These are phyloP conservation scores for Stenurella melanura DNA, from an alignment of 2,888 invertebrate species.

Conservation along the genomic window DNA sequence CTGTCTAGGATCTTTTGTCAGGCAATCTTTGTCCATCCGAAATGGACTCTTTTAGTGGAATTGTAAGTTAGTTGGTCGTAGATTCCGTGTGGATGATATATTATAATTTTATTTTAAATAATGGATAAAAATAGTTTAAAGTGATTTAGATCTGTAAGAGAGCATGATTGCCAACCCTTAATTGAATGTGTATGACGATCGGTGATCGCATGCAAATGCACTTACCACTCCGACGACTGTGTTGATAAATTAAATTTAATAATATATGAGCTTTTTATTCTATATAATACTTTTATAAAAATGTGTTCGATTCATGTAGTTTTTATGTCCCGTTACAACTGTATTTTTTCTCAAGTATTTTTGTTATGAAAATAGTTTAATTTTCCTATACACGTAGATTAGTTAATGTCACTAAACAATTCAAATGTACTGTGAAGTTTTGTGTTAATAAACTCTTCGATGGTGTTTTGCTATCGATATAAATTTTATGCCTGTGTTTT, in stretches of 20 bases:
- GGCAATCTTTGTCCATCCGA: constrained; percentile 40
- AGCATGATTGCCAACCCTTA: constrained; percentile 56
- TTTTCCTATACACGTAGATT: constrained; percentile 69
- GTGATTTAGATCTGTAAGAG: constrained; percentile 68
- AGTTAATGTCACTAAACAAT: constrained; percentile 65
- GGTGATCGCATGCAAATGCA: constrained; percentile 48
- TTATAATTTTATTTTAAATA: constrained; percentile 53
- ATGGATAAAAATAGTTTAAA: constrained; percentile 58
- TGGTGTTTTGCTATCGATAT: constrained; percentile 65
- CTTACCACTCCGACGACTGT: constrained; percentile 56
- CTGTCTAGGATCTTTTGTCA: not conserved
- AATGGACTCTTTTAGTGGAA: constrained; percentile 53
- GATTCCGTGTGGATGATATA: constrained; percentile 56
- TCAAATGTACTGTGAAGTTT: constrained; percentile 63
- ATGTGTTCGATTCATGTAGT: constrained; percentile 56
- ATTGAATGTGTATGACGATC: constrained; percentile 48
- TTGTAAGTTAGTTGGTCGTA: constrained; percentile 55
- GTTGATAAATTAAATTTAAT: constrained; percentile 50
- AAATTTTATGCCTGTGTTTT: constrained; percentile 3
- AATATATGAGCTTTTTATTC: constrained; percentile 52
- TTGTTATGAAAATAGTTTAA: constrained; percentile 58
- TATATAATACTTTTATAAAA: constrained; percentile 56
- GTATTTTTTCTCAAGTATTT: constrained; percentile 64
- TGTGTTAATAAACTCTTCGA: constrained; percentile 66
- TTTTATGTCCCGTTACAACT: constrained; percentile 53